These are phyloP conservation scores for Xylophagus ater DNA, from an alignment of 2,888 invertebrate genomes.

Conservation along the genomic window DNA sequence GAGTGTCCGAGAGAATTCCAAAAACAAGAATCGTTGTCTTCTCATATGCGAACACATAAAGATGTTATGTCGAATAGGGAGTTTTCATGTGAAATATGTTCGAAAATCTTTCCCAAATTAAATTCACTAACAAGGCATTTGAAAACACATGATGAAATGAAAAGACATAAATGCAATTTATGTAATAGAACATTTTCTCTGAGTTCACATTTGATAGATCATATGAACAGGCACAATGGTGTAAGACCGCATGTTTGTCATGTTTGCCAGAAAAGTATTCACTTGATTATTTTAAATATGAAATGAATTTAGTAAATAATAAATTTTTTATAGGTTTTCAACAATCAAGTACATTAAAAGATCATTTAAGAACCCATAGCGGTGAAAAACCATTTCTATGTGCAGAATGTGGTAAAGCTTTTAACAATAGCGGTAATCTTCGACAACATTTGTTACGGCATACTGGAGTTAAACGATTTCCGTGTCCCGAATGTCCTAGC, in stretches of 20 bases:
- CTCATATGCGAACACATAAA: constrained; percentile 35
- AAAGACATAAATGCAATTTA: constrained; percentile 43
- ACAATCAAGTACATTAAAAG: constrained; percentile 42
- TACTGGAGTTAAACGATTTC: constrained; percentile 33
- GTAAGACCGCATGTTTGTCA: no score
- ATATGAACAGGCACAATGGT: no score
- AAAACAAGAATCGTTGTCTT: constrained; percentile 42
- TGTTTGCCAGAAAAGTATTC: no score
- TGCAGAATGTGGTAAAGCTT: constrained; percentile 48
- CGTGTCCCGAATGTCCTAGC: neutral
- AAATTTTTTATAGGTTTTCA: no score
- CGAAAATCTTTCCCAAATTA: constrained; percentile 38
- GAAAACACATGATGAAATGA: constrained; percentile 43
- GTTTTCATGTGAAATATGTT: constrained; percentile 40
- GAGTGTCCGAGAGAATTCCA: constrained; percentile 44
- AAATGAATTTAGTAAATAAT: no score
- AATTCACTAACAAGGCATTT: constrained; percentile 40
- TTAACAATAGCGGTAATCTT: constrained; percentile 16
- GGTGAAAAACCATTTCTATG: constrained; percentile 48
- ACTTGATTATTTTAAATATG: no score
- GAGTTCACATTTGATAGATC: constrained; percentile 45
- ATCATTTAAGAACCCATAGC: constrained; percentile 42
- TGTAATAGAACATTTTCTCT: constrained; percentile 48
- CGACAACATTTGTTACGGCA: constrained; percentile 41
- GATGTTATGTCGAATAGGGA: constrained; percentile 21